A percentile compares a stretch with the other conserved stretches of the same genome.
Evolutionary conservation across 1,140 invertebrate species (phyloP).

Genomic region (Anoplolepis gracilipes): DNA sequence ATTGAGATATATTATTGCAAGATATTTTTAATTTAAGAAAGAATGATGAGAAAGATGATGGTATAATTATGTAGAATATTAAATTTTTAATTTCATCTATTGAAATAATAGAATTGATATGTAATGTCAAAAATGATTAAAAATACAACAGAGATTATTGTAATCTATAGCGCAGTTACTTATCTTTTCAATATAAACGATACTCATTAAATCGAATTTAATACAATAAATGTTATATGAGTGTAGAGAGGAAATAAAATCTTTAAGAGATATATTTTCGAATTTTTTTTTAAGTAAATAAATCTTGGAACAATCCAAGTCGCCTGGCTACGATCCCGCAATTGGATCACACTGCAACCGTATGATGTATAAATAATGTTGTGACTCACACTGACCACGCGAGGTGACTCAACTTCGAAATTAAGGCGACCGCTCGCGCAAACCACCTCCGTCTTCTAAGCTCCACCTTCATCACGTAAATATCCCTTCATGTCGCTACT

Average conservation of each 20-base stretch:
- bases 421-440: slow-evolving; percentile 53
- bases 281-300: neutral
- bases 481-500: slow-evolving; percentile 57
- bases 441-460: slow-evolving; percentile 49
- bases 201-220: neutral
- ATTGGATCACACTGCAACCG: slow-evolving; percentile 33
- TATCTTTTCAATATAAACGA: neutral
- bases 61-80: neutral
- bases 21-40: neutral
- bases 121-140: neutral
- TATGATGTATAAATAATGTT: slow-evolving; percentile 76
- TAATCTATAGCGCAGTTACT: neutral
- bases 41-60: neutral
- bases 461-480: slow-evolving; percentile 69
- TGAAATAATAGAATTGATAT: neutral
- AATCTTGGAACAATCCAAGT: slow-evolving; percentile 9
- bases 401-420: slow-evolving; percentile 78
- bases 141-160: neutral
- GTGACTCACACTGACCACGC: slow-evolving; percentile 76
- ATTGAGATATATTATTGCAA: neutral
- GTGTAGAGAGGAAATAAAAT: neutral
- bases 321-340: slow-evolving; percentile 26
- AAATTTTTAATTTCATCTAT: slow-evolving; percentile 2
- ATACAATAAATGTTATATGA: neutral
- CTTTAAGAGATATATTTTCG: slow-evolving; percentile 20